Conservation (phyloP, 2,888 invertebrate species). For the Agonopterix heracliana region DNA sequence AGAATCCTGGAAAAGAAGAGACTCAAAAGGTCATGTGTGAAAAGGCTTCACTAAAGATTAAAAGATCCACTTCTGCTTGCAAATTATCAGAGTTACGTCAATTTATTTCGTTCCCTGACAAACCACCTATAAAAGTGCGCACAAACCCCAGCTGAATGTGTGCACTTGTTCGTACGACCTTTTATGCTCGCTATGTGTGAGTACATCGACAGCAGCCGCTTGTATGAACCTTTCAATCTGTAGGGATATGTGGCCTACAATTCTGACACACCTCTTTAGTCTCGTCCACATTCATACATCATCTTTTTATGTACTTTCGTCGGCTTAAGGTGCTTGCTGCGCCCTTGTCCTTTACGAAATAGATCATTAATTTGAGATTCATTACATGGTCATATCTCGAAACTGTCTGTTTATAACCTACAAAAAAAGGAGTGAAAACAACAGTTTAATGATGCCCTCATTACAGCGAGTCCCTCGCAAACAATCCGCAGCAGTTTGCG, state of each 20-base stretch:
- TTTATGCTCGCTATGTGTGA: too few relatives aligned
- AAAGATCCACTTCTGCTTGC: too few relatives aligned
- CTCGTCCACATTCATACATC: neutral
- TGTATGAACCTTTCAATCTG: too few relatives aligned
- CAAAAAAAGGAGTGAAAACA: neutral
- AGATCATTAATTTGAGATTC: neutral
- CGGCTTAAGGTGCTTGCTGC: too few relatives aligned
- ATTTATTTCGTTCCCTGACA: too few relatives aligned
- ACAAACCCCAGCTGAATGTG: too few relatives aligned
- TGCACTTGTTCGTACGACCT: too few relatives aligned
- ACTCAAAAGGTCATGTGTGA: neutral
- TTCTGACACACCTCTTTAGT: neutral
- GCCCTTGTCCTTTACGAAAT: too few relatives aligned
- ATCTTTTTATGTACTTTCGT: too few relatives aligned
- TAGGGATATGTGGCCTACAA: neutral
- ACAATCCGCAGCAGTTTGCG: conserved; percentile 67
- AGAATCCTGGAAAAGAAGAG: neutral
- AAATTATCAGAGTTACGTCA: too few relatives aligned
- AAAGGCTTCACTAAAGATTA: neutral
- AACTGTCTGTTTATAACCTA: neutral
- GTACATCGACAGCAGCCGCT: too few relatives aligned
- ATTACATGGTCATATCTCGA: neutral
- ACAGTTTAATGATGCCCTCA: conserved; percentile 6
- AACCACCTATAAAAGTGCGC: too few relatives aligned
- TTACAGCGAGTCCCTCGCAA: conserved; percentile 52